Percentiles rank a stretch among this genome's conserved stretches.
Evolutionary conservation across 2,113 vertebrate genomes (phyloP).

Genomic region (Lasiurus borealis): DNA sequence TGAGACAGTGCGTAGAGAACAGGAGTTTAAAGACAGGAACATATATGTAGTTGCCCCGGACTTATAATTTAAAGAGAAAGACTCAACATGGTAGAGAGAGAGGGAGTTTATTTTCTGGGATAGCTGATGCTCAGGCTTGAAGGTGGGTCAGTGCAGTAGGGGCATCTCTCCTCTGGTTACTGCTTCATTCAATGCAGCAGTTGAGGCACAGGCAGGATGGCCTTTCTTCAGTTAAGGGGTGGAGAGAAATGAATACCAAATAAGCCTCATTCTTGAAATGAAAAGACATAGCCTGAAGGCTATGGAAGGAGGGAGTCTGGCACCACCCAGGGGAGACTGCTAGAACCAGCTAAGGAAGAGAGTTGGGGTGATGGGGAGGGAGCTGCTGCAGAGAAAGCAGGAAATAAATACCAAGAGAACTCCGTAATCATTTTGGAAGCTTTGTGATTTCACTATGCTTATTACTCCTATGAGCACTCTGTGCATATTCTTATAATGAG

Average conservation of each 20-base stretch:
- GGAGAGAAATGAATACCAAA: not conserved
- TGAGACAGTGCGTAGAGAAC: accelerated
- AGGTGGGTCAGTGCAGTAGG: no score
- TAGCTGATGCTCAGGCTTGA: no score
- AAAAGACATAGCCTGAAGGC: not conserved
- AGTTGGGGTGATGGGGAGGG: not conserved
- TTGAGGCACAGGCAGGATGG: not conserved
- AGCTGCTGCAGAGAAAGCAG: not conserved
- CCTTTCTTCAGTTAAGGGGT: not conserved
- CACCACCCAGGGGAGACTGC: not conserved
- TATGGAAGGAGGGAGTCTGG: not conserved
- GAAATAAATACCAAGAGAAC: slow-evolving; percentile 38
- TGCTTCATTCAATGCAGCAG: not conserved
- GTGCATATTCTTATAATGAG: not conserved
- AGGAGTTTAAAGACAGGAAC: not conserved
- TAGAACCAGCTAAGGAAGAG: not conserved
- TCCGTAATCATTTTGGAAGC: not conserved
- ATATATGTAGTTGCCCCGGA: not conserved
- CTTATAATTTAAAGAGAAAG: not conserved
- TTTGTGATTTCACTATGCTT: not conserved
- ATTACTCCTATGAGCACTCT: not conserved
- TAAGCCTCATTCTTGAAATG: not conserved
- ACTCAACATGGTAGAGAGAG: not conserved
- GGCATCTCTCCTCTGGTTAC: not conserved
- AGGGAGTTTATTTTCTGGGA: no score